Conservation (phyloP, 2,888 invertebrate genomes). For the Callyntrura sp. region DNA sequence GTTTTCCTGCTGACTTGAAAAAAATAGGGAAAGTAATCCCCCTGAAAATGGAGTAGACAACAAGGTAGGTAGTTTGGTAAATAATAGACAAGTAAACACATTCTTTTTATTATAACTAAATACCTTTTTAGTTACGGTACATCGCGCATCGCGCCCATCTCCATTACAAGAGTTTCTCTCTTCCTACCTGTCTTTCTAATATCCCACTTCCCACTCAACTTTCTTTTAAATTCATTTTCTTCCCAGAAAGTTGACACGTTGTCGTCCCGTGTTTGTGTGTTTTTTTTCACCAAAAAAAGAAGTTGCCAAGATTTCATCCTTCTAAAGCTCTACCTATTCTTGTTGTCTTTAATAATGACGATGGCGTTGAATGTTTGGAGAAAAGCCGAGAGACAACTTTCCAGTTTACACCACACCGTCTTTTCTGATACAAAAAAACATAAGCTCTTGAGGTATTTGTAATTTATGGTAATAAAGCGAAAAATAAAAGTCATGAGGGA, state of each 20-base stretch:
- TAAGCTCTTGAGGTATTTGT: slow-evolving; percentile 59
- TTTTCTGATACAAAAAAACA: slow-evolving; percentile 26
- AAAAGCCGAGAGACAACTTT: slow-evolving; percentile 5
- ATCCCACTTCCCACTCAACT: neutral
- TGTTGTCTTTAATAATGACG: neutral
- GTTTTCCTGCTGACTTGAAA: too few relatives aligned
- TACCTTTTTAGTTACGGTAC: too few relatives aligned
- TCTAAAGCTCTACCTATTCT: neutral
- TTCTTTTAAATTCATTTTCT: slow-evolving; percentile 17
- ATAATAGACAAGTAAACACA: too few relatives aligned
- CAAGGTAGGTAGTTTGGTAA: too few relatives aligned
- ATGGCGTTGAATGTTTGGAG: slow-evolving; percentile 8
- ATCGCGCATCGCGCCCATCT: too few relatives aligned
- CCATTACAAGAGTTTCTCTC: neutral
- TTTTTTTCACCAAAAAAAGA: neutral
- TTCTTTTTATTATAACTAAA: too few relatives aligned
- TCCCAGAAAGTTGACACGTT: neutral
- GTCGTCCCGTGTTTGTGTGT: neutral
- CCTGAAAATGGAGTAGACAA: too few relatives aligned
- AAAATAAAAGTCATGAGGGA: slow-evolving; percentile 16
- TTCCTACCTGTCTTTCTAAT: neutral
- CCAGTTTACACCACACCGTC: slow-evolving; percentile 21
- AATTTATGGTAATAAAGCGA: slow-evolving; percentile 74
- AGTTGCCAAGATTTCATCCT: neutral
- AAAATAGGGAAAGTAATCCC: too few relatives aligned